Base-by-base conservation (phyloP, 2,113 vertebrate species). In the Thunnus maccoyii region DNA sequence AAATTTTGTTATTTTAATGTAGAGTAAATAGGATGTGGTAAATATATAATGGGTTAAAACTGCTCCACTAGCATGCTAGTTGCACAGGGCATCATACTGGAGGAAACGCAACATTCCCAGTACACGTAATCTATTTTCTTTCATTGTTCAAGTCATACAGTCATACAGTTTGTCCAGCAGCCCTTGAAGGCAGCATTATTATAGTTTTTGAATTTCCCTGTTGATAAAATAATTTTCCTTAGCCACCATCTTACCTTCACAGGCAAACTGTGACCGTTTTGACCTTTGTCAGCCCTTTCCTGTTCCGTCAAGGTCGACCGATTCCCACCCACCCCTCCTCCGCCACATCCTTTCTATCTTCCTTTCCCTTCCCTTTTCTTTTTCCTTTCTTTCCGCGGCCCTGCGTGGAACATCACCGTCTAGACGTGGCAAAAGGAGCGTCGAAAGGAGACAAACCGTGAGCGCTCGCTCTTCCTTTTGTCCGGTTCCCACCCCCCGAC, bases 391-490 rank as follows among this genome's bases (percentile, higher is more conserved):
- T 76, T 67, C 71, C 36, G 13, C 63, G 78, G 76, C 68, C 80
- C 75, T 69, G 83, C 41, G 7, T 66, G 84, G 78, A 88, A 81
- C 85, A 85, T 81, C 9, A 41, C 10, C 58, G 92, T 93, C 92
- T 93, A 88, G 92, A 93, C 91, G 9, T 61, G 70, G 76, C 44
- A 80, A 47, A 78, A 20, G 36, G 9, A 41, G 27, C 27, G 27
- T 3, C 67, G 72, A 91, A 91, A 86, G 75, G 71, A 88, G 77
- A 64, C 27, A 55, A 89, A 72, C 78, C 11, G 30, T 15, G 78
- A 86, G 85, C 41, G 50, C 50, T 79, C 63, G 76, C 82, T 90
- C 82, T 61, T 86, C 83, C 84, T 86, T 90, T 93, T 93, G 89
- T 91, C 84, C 78, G 5, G 27, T 7, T 57, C 61, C 57, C 16